A percentile compares a stretch with the other conserved stretches of the same genome.
These are phyloP conservation scores for Pandemis corylana DNA, from an alignment of 2,888 invertebrate species.

Conservation along the genomic window DNA sequence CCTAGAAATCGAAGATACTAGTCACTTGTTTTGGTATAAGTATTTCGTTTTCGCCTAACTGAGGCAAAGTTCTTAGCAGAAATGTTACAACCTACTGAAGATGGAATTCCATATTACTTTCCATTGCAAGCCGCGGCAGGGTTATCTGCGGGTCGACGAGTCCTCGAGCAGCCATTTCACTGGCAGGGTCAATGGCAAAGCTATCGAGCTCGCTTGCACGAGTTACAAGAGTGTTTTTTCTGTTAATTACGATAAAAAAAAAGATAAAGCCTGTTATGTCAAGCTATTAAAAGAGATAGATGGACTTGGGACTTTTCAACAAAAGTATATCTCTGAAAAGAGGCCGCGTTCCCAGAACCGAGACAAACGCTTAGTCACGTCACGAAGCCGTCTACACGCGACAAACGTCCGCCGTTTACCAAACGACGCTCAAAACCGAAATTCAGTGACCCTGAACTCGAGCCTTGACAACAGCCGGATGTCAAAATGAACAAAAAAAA, in stretches of 20 bases:
- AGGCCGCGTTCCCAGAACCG: background rate
- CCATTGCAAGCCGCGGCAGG: conserved; percentile 47
- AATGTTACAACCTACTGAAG: conserved; percentile 44
- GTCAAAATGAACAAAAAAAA: conserved; percentile 66
- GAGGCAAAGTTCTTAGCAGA: background rate
- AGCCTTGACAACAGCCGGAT: conserved; percentile 61
- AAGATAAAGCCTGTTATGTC: background rate
- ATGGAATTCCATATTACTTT: conserved; percentile 52
- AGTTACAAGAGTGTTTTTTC: conserved; percentile 20
- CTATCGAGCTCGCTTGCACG: conserved; percentile 35
- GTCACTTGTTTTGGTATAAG: background rate
- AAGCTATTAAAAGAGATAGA: background rate
- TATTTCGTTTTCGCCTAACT: background rate
- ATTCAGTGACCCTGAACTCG: conserved; percentile 69
- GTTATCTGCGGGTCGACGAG: conserved; percentile 49
- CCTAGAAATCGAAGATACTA: background rate
- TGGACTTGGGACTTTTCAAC: conserved; percentile 8
- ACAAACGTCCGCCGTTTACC: conserved; percentile 18
- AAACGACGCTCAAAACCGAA: conserved; percentile 54
- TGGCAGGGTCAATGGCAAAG: conserved; percentile 51
- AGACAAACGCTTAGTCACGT: conserved; percentile 14
- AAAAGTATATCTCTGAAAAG: background rate
- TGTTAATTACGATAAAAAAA: conserved; percentile 15
- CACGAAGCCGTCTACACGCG: conserved; percentile 25
- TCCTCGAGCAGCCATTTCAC: conserved; percentile 48